These are phyloP conservation scores for Allobates femoralis DNA, from an alignment of 2,797 vertebrate genomes.

Conservation along the genomic window DNA sequence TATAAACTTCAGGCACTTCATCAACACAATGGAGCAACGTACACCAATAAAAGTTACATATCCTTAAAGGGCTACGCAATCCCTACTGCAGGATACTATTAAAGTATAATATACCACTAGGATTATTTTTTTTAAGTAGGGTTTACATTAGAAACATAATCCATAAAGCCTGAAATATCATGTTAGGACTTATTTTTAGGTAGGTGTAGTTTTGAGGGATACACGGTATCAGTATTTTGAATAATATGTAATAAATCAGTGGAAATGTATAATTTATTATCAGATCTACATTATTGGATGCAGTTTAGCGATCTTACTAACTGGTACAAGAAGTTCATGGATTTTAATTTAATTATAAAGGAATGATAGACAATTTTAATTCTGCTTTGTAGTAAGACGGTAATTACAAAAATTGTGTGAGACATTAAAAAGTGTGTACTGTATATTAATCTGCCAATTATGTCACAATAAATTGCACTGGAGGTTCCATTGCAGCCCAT, in stretches of 20 bases:
- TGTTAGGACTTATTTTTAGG: too few relatives aligned
- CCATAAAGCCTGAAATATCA: too few relatives aligned
- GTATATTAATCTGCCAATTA: slow-evolving; percentile 49
- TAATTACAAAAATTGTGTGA: slow-evolving; percentile 37
- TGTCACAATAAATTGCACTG: slow-evolving; percentile 33
- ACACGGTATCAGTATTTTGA: background rate
- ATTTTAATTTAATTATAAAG: slow-evolving; percentile 40
- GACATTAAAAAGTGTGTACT: slow-evolving; percentile 49
- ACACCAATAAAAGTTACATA: too few relatives aligned
- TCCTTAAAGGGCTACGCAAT: too few relatives aligned
- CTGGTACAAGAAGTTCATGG: background rate
- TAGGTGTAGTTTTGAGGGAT: too few relatives aligned
- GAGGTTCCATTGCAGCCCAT: background rate
- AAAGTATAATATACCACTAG: too few relatives aligned
- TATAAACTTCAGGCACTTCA: too few relatives aligned
- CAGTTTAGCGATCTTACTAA: background rate
- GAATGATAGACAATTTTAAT: slow-evolving; percentile 26
- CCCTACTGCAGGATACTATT: too few relatives aligned
- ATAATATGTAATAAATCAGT: background rate
- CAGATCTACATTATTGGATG: background rate
- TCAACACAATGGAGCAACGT: too few relatives aligned
- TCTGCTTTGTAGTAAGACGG: background rate
- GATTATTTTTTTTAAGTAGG: too few relatives aligned
- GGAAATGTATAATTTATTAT: background rate
- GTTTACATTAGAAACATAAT: too few relatives aligned